These are phyloP conservation scores for Pristionchus maxplancki DNA, from an alignment of 2,888 invertebrate genomes.

Conservation along the genomic window DNA sequence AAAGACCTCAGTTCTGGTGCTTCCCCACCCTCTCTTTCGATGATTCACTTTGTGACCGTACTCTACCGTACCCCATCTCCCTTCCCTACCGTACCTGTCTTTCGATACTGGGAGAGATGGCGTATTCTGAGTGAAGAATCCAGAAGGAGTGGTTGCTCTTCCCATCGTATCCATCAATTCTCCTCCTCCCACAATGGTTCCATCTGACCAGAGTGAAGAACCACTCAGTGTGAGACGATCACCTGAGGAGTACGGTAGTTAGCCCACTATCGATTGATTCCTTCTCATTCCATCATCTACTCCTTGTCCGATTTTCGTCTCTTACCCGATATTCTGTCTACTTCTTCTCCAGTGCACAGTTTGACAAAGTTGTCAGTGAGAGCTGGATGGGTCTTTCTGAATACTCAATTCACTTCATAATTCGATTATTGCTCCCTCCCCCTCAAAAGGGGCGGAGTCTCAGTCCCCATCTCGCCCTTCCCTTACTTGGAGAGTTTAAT, in stretches of 20 bases:
- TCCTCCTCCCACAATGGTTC: conserved; percentile 43
- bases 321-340: conserved; percentile 26
- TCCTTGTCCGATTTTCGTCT: no score
- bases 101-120: background rate
- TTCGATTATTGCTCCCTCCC: conserved; percentile 9
- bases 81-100: background rate
- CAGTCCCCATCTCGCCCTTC: no score
- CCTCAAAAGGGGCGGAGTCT: conserved; percentile 16
- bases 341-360: conserved; percentile 39
- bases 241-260: background rate
- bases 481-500: conserved; percentile 44
- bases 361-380: conserved; percentile 48
- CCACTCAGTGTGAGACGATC: conserved; percentile 9
- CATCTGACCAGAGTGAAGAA: conserved; percentile 45
- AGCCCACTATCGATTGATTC: background rate
- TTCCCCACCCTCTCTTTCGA: background rate
- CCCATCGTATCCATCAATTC: conserved; percentile 43
- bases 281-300: background rate
- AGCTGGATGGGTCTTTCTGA: conserved; percentile 32
- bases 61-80: background rate
- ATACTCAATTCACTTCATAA: background rate
- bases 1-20: background rate
- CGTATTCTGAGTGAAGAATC: conserved; percentile 37
- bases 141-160: conserved; percentile 43
- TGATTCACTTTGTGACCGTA: no score